Base-by-base conservation (phyloP, 35 echinoderm and acorn worm species). In the Apostichopus parvimensis region DNA sequence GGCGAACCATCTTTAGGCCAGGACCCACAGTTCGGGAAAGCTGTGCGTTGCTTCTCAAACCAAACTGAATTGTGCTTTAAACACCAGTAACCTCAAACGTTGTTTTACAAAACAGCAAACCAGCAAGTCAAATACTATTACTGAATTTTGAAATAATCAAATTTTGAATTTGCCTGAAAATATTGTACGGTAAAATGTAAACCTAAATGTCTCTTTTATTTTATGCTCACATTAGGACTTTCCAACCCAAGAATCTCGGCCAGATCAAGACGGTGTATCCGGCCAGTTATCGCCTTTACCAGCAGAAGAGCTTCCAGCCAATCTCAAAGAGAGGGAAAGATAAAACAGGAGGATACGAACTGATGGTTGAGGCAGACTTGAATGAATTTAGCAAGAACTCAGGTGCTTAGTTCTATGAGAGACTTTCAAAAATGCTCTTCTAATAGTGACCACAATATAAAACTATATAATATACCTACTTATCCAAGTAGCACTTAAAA, bases 211-310 rank as follows among this genome's bases (percentile, higher is more conserved):
- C n/a, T 6, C 6, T 75, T 20, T 14, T 75, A 14, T 75, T 6
- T 4, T 6, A 75, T 75, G 71, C 17, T n/a, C 21, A 22, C n/a
- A 71, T 13, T 59, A 99, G 97, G 71, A 93, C 93, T 25, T 99
- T 99, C 84, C 90, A 99, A 10, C 57, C 78, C 20, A 87, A 79
- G 14, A 89, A 99, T 70, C 79, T 99, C 20, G 95, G 93, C 18
- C 93, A 99, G 73, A 99, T 99, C 73, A 99, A 99, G 84, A 99
- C 93, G 0, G 93, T 99, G 2, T 99, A 96, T 82, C 95, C 97
- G 25, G 64, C 97, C 25, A 93, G 92, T 13, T 99, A 96, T 77
- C 81, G 92, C 54, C 77, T 95, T 55, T 70, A 86, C 66, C 93
- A 92, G 86, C 73, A 90, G 71, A 99, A 99, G 92, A 79, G 62